A percentile compares a stretch with the other conserved stretches of the same genome.
Conservation (phyloP, 2,888 invertebrate species). For the Eucera pruinosa region DNA sequence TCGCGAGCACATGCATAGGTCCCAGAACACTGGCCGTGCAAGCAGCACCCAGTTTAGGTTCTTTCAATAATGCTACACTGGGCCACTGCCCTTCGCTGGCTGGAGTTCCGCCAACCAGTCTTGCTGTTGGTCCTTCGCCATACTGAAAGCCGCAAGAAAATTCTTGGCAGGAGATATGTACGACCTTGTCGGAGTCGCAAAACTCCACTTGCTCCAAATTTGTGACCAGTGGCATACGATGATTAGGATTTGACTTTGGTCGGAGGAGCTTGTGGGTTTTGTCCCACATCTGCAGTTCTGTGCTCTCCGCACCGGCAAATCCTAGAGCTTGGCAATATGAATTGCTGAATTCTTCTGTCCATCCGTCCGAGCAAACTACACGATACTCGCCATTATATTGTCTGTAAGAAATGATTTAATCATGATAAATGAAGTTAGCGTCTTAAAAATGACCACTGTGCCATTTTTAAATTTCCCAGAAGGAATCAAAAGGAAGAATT, state of each 20-base stretch:
- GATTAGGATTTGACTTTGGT: conserved; percentile 77
- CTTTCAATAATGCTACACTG: conserved; percentile 85
- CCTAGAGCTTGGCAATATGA: conserved; percentile 86
- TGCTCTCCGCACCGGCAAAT: conserved; percentile 84
- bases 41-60: conserved; percentile 78
- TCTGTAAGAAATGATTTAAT: conserved; percentile 70
- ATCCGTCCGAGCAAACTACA: conserved; percentile 86
- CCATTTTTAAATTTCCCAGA: too few relatives aligned
- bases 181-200: conserved; percentile 84
- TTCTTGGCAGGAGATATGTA: conserved; percentile 86
- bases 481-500: not conserved
- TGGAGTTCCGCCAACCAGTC: conserved; percentile 85
- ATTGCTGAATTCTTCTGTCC: conserved; percentile 86
- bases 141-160: conserved; percentile 82
- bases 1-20: conserved; percentile 83
- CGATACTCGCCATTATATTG: conserved; percentile 80
- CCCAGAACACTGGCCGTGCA: conserved; percentile 83
- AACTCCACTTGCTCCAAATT: conserved; percentile 83
- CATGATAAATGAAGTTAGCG: too few relatives aligned
- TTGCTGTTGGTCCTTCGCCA: conserved; percentile 81
- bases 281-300: conserved; percentile 84
- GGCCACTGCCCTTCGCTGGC: conserved; percentile 86
- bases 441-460: too few relatives aligned
- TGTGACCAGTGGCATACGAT: conserved; percentile 80
- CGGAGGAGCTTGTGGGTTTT: conserved; percentile 82